Base-by-base conservation (phyloP, 2,888 invertebrate genomes). In the Parapristionchus giblindavisi region DNA sequence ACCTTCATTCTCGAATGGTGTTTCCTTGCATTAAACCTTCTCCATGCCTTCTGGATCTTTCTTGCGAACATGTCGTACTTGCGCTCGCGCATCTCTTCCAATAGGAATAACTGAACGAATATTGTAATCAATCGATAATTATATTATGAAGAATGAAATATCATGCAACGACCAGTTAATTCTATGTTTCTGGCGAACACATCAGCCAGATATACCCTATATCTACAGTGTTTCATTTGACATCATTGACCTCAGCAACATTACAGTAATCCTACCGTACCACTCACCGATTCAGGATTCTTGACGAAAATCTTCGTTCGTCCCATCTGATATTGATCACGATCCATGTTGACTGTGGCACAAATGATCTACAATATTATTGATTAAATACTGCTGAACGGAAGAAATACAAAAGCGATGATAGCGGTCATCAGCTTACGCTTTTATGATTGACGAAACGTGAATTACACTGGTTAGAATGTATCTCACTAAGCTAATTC, bases 221-320 rank as follows among this genome's bases (percentile, higher is more conserved):
- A n/a, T n/a, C n/a, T n/a, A n/a, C 43, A 43, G 17, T 43, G 43
- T 43, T 43, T n/a, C n/a, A n/a, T n/a, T n/a, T n/a, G n/a, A n/a
- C n/a, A n/a, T n/a, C n/a, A n/a, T n/a, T n/a, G n/a, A n/a, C n/a
- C n/a, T n/a, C n/a, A n/a, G n/a, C n/a, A n/a, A n/a, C 21, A 51
- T 24, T 6, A 17, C 2, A 24, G 43, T 34, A 63, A 17, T 24
- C 89, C 88, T 85, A 91, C 91, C 75, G 90, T 91, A 88, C 91
- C 91, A 0, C 89, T 88, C 85, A 91, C 91, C 75, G 90, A 91
- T 88, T 92, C 91, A 0, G 91, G 91, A 75, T 92, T 92, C 88
- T 92, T 92, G 81, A 92, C 91, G 86, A 92, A 92, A 32, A 92
- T 90, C 88, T 92, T 92, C 11, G 91, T 90, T 77, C 89, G 90